These are phyloP conservation scores for Trachelus troglodyta DNA, from an alignment of 2,888 invertebrate species.

Conservation along the genomic window DNA sequence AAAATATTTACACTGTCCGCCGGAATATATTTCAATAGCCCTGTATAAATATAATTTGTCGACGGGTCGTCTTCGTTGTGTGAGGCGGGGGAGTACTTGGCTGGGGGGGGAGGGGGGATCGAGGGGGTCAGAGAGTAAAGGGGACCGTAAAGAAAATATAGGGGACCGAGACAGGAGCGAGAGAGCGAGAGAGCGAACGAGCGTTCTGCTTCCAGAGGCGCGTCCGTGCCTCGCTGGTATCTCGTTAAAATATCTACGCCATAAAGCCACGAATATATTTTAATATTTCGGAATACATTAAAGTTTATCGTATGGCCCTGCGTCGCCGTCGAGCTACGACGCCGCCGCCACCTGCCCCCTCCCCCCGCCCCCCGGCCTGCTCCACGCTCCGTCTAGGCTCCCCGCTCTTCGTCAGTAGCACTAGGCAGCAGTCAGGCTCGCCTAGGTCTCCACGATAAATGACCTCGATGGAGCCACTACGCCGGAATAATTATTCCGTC, in stretches of 20 bases:
- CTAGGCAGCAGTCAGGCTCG: too few relatives aligned
- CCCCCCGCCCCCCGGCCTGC: slow-evolving; percentile 28
- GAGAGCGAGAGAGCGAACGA: not conserved
- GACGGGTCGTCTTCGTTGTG: slow-evolving; percentile 8
- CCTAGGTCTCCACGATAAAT: slow-evolving; percentile 15
- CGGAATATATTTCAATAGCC: slow-evolving; percentile 59
- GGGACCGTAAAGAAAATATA: slow-evolving; percentile 12
- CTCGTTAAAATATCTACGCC: slow-evolving; percentile 64
- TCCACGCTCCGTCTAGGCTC: not conserved
- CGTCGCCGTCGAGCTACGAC: too few relatives aligned
- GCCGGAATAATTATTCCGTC: slow-evolving; percentile 31
- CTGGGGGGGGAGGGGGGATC: slow-evolving; percentile 14
- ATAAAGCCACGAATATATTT: slow-evolving; percentile 63
- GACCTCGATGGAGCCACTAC: slow-evolving; percentile 31
- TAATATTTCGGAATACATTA: slow-evolving; percentile 66
- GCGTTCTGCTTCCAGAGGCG: not conserved
- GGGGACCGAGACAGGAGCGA: not conserved
- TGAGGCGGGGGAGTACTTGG: slow-evolving; percentile 12
- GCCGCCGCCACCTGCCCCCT: slow-evolving; percentile 24
- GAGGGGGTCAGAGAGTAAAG: not conserved
- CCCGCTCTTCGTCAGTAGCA: slow-evolving; percentile 6
- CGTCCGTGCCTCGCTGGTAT: slow-evolving; percentile 23
- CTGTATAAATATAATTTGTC: slow-evolving; percentile 60
- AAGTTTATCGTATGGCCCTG: slow-evolving; percentile 58
- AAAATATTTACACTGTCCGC: slow-evolving; percentile 43